Evolutionary conservation across 2,113 vertebrate genomes (phyloP).

Genomic region (Melanerpes formicivorus): DNA sequence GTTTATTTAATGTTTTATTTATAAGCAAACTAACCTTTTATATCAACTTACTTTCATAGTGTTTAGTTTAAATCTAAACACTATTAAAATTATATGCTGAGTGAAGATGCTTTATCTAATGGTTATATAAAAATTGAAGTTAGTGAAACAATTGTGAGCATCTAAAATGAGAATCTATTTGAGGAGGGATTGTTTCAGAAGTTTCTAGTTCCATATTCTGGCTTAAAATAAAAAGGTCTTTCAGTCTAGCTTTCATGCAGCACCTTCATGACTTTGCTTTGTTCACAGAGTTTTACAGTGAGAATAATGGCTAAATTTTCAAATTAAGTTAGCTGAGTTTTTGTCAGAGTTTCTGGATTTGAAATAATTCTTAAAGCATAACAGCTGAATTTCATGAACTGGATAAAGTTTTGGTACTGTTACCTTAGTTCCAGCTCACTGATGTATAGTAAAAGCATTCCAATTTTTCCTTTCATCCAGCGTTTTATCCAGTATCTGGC

Average conservation of each 20-base stretch:
- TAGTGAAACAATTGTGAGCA: background rate
- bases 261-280: background rate
- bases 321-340: background rate
- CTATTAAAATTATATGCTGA: background rate
- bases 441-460: background rate
- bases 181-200: background rate
- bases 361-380: background rate
- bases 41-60: background rate
- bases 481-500: constrained; percentile 97
- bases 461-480: constrained; percentile 72
- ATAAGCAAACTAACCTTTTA: background rate
- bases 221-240: background rate
- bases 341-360: background rate
- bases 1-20: background rate
- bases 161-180: background rate
- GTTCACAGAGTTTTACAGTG: background rate
- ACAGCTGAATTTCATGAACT: background rate
- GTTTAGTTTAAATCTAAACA: background rate
- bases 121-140: background rate
- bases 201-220: background rate
- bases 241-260: background rate
- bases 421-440: background rate
- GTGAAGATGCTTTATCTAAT: background rate
- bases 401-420: background rate
- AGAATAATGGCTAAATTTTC: background rate